Conservation (phyloP, 2,888 invertebrate species). For the Agrochola lychnidis region DNA sequence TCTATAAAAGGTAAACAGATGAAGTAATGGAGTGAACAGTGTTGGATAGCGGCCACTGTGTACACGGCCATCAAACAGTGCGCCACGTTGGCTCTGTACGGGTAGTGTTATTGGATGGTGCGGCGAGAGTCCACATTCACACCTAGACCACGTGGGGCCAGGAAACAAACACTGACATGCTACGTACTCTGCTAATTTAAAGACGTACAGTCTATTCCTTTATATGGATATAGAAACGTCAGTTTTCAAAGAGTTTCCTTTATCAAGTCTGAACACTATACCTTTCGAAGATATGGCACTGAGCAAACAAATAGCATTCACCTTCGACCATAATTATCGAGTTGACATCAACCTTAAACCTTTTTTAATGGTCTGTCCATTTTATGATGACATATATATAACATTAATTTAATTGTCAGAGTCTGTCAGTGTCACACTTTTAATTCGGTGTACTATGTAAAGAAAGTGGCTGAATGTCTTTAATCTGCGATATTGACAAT, state of each 20-base stretch:
- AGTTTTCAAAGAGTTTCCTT: neutral
- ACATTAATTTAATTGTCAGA: too few relatives aligned
- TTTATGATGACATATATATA: too few relatives aligned
- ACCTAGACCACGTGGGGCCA: neutral
- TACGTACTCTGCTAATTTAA: neutral
- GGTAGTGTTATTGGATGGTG: slow-evolving; percentile 14
- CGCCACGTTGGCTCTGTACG: slow-evolving; percentile 16
- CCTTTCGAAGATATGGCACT: neutral
- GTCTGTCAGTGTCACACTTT: too few relatives aligned
- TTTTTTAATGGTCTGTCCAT: too few relatives aligned
- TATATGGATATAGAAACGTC: neutral
- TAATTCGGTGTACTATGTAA: too few relatives aligned
- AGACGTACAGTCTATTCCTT: neutral
- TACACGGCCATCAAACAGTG: slow-evolving; percentile 27
- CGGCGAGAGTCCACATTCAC: slow-evolving; percentile 16
- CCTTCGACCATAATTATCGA: too few relatives aligned
- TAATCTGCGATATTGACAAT: neutral
- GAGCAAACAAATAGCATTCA: neutral
- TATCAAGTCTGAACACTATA: too few relatives aligned
- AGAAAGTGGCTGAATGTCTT: neutral
- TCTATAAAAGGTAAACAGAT: slow-evolving; percentile 15
- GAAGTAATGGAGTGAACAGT: slow-evolving; percentile 24
- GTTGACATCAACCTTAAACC: too few relatives aligned
- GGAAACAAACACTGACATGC: neutral
- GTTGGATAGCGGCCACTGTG: slow-evolving; percentile 23